phyloP scores from a whole-genome alignment of 2,113 vertebrate species.

The Isichthys henryi region DNA sequence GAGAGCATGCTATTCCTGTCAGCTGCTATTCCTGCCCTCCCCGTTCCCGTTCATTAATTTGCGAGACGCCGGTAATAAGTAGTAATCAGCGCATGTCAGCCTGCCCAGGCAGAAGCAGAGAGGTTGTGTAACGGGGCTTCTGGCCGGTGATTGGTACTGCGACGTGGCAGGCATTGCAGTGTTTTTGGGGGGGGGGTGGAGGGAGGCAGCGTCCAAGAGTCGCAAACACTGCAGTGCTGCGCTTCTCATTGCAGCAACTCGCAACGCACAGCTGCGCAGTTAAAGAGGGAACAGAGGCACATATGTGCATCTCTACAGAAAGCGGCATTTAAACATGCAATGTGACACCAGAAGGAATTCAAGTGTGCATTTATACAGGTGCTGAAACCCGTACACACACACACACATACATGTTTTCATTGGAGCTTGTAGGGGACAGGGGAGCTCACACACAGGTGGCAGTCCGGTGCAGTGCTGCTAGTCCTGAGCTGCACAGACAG shows the following conservation, averaged over 20 bases:
- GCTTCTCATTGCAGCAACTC: background rate
- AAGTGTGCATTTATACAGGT: slow-evolving; percentile 35
- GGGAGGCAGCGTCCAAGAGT: background rate
- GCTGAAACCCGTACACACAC: slow-evolving; percentile 26
- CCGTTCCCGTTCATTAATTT: background rate
- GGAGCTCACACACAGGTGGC: background rate
- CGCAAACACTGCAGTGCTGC: background rate
- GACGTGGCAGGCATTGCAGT: slow-evolving; percentile 4
- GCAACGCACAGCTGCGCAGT: background rate
- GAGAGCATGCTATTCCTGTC: background rate
- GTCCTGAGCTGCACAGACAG: background rate
- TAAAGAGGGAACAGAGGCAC: background rate
- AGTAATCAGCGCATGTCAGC: slow-evolving; percentile 16
- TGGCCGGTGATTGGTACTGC: background rate
- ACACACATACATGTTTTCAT: slow-evolving; percentile 21
- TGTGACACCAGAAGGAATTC: background rate
- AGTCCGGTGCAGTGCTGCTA: background rate
- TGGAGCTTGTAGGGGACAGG: background rate
- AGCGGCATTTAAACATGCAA: background rate
- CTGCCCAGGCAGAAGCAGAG: slow-evolving; percentile 1
- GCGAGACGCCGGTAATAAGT: slow-evolving; percentile 12
- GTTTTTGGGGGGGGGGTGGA: background rate
- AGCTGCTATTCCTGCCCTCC: background rate
- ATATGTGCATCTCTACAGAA: background rate
- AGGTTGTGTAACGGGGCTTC: slow-evolving; percentile 9